Evolutionary conservation across 2,797 vertebrate genomes (phyloP), one percentile per base, ranked within the genome.

Genomic region (Lepus townsendii): DNA sequence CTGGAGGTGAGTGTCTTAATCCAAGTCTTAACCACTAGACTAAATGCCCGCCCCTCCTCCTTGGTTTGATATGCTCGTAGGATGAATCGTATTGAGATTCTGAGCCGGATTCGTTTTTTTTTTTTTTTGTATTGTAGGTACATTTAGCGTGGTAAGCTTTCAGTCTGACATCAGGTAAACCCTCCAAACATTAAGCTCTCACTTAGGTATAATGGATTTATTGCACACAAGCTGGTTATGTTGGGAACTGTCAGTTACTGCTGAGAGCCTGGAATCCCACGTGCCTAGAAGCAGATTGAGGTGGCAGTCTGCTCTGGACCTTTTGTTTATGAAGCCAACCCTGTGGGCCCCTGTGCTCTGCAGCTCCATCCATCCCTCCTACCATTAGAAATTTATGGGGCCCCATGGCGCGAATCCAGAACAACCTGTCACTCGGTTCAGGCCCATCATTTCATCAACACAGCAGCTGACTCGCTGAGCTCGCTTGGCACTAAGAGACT

Each of bases 381-480:
- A 88, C 42, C 52, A 38, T 8, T 87, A 68, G 93, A 93, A 57
- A 89, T 91, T 82, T 82, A 96, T 79, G 90, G 89, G 26, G 30
- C 10, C 17, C 57, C 3, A 69, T 65, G 90, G 69, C 71, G 20
- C 30, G 20, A 54, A 86, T 89, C 63, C 47, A 38, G 78, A 90
- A 78, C 62, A 83, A 69, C 89, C 69, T 76, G 30, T 83, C 63
- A 42, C 35, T 66, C 38, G 73, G 57, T 85, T 77, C 54, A 38
- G 52, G 38, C 24, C 82, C 52, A 11, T 84, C 30, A 92, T 89
- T 94, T 65, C 79, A 79, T 84, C 68, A 87, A 35, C 17, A 6
- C 6, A 5, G 71, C 42, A 19, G 69, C 66, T 78, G 76, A 52
- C 52, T 85, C 73, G 62, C 86, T 93, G 65, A 83, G 47, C 66